Percentiles rank a stretch among this genome's conserved stretches.
These are phyloP conservation scores for Brachyhypopomus occidentalis DNA, from an alignment of 2,113 vertebrate species.

Conservation along the genomic window DNA sequence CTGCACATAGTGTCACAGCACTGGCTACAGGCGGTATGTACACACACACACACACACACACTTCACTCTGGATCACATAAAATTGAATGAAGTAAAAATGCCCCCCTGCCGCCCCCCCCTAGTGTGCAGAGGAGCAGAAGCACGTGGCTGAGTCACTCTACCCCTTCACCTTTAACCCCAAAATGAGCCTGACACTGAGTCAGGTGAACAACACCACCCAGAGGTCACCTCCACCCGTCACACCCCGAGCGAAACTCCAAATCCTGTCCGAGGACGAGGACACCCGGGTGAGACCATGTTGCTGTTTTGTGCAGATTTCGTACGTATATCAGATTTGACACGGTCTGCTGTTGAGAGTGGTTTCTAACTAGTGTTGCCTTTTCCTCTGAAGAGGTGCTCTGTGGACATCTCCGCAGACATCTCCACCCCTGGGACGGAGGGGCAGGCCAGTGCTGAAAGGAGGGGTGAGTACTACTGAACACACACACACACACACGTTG, in stretches of 20 bases:
- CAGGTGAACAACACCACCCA: slow-evolving; percentile 76
- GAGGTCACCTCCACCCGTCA: slow-evolving; percentile 64
- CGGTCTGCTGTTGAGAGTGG: background rate
- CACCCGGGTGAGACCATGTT: slow-evolving; percentile 43
- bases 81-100: too few species aligned
- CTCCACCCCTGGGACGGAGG: slow-evolving; percentile 49
- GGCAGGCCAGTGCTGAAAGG: slow-evolving; percentile 66
- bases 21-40: slow-evolving; percentile 90
- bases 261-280: slow-evolving; percentile 32
- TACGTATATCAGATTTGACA: background rate
- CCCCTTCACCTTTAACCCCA: slow-evolving; percentile 96
- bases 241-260: slow-evolving; percentile 52
- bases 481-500: background rate
- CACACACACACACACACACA: background rate
- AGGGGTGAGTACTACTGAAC: slow-evolving; percentile 73
- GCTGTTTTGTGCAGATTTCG: background rate
- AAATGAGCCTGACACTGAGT: slow-evolving; percentile 95
- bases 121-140: slow-evolving; percentile 89
- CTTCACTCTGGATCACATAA: background rate
- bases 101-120: slow-evolving; percentile 38
- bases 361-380: background rate
- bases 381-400: slow-evolving; percentile 44
- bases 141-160: slow-evolving; percentile 89
- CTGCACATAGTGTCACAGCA: slow-evolving; percentile 90
- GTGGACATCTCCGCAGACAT: slow-evolving; percentile 49